Conservation (phyloP, 2,888 invertebrate genomes). For the Patella depressa region DNA sequence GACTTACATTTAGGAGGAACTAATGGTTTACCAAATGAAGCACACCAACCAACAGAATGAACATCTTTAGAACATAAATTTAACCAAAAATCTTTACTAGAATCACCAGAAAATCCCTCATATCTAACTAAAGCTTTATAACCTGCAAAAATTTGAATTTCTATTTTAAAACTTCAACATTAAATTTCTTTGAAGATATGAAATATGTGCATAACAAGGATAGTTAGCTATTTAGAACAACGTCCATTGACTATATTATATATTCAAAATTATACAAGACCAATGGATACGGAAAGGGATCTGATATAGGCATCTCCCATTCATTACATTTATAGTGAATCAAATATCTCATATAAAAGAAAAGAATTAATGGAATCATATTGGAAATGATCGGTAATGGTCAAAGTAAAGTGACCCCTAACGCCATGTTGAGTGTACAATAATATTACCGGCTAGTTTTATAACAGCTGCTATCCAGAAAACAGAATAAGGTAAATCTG, state of each 20-base stretch:
- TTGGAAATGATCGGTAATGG: too few species aligned
- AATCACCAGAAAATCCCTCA: conserved; percentile 92
- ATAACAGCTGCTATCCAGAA: conserved; percentile 98
- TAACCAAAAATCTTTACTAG: conserved; percentile 95
- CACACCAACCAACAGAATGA: conserved; percentile 99
- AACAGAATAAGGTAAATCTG: conserved; percentile 81
- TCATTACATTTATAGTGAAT: too few species aligned
- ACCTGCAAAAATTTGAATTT: conserved; percentile 66
- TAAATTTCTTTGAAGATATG: not conserved
- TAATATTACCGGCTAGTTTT: conserved; percentile 82
- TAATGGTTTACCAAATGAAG: conserved; percentile 92
- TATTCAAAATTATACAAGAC: too few species aligned
- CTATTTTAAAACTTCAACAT: not conserved
- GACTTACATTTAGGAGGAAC: conserved; percentile 88
- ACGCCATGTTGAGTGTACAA: too few species aligned
- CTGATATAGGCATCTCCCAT: too few species aligned
- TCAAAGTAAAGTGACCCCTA: too few species aligned
- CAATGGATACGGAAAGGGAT: too few species aligned
- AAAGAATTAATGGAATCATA: too few species aligned
- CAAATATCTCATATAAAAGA: too few species aligned
- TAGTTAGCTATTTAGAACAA: not conserved
- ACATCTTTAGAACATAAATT: conserved; percentile 93
- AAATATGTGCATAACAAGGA: not conserved
- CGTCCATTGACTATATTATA: too few species aligned
- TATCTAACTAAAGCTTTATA: conserved; percentile 79